phyloP scores from a whole-genome alignment of 1,140 invertebrate species.

The Fopius arisanus region DNA sequence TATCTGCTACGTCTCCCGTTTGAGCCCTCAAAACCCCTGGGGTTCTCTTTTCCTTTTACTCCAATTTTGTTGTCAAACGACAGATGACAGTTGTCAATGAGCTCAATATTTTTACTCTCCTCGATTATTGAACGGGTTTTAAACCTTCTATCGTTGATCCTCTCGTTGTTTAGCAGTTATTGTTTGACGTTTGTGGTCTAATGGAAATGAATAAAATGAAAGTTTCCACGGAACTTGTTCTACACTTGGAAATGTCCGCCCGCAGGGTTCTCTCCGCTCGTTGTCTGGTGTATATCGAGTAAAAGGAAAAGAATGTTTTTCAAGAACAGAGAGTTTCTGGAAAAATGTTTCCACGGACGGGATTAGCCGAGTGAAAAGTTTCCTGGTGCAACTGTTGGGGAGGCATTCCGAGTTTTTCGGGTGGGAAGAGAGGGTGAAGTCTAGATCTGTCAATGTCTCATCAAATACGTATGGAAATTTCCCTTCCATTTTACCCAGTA shows the following conservation, averaged over 20 bases:
- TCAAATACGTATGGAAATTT: background rate
- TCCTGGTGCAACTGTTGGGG: background rate
- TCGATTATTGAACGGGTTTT: too few species aligned
- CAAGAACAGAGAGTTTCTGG: background rate
- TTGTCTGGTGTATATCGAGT: background rate
- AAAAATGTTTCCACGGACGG: constrained; percentile 3
- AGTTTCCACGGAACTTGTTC: background rate
- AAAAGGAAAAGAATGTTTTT: constrained; percentile 23
- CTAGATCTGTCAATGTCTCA: background rate
- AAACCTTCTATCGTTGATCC: too few species aligned
- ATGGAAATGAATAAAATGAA: background rate
- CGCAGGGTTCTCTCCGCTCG: background rate
- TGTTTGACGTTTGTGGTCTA: too few species aligned
- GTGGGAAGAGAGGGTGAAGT: background rate
- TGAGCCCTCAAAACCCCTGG: background rate
- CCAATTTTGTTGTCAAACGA: background rate
- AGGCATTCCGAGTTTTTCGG: too few species aligned
- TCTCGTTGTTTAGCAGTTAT: too few species aligned
- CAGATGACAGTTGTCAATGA: background rate
- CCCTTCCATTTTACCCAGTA: background rate
- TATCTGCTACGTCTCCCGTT: background rate
- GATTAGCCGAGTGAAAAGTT: constrained; percentile 21
- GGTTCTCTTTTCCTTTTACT: background rate
- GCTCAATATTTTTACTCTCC: background rate
- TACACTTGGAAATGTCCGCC: background rate